A percentile compares a stretch with the other conserved stretches of the same genome.
These are phyloP conservation scores for Archivesica marissinica DNA, from an alignment of 1,140 invertebrate species.

Conservation along the genomic window DNA sequence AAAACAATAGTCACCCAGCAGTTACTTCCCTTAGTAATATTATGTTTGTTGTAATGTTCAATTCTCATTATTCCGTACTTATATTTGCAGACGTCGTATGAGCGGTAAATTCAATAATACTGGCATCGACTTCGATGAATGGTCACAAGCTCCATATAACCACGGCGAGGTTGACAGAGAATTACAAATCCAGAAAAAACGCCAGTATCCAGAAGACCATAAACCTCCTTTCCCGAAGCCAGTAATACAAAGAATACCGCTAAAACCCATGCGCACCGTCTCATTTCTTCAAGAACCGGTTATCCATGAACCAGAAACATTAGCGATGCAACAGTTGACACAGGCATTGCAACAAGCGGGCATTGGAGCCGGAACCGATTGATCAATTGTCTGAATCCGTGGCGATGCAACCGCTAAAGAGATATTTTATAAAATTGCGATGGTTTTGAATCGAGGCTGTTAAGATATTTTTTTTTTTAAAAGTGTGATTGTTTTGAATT, in stretches of 20 bases:
- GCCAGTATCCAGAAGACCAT: slow-evolving; percentile 71
- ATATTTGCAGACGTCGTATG: slow-evolving; percentile 72
- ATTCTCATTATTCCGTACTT: too few species aligned
- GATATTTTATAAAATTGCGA: too few species aligned
- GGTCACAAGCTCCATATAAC: slow-evolving; percentile 68
- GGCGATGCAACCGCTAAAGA: background rate
- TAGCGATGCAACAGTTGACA: slow-evolving; percentile 10
- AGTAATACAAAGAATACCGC: slow-evolving; percentile 14
- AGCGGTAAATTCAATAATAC: slow-evolving; percentile 69
- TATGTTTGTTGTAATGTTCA: too few species aligned
- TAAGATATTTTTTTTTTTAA: too few species aligned
- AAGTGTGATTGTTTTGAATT: too few species aligned
- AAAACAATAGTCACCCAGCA: too few species aligned
- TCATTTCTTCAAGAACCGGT: slow-evolving; percentile 49
- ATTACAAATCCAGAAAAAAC: slow-evolving; percentile 75
- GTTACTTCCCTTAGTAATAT: too few species aligned
- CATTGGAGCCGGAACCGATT: background rate
- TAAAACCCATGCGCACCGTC: slow-evolving; percentile 21
- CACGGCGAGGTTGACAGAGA: slow-evolving; percentile 69
- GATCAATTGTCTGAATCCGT: background rate
- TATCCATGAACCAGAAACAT: slow-evolving; percentile 29
- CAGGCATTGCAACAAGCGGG: background rate
- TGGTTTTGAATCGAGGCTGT: too few species aligned
- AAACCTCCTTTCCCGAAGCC: slow-evolving; percentile 71
- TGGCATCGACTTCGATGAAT: slow-evolving; percentile 73